These are phyloP conservation scores for Psilanteris sp. DNA, from an alignment of 1,140 invertebrate species.

Conservation along the genomic window DNA sequence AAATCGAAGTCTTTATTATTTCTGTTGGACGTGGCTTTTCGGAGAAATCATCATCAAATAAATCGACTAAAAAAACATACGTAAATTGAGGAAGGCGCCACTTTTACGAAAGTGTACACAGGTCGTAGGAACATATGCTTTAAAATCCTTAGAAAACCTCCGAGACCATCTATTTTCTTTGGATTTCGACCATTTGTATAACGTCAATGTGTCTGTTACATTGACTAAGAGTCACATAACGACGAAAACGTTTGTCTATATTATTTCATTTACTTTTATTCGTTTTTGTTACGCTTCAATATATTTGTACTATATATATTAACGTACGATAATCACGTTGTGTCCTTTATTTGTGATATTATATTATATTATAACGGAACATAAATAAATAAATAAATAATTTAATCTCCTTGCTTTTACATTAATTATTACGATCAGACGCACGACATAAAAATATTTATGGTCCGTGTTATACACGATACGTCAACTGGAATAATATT, in stretches of 20 bases:
- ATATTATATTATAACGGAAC: no score
- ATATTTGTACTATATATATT: no score
- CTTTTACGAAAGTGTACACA: conserved; percentile 26
- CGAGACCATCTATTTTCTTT: conserved; percentile 52
- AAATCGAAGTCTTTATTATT: conserved; percentile 9
- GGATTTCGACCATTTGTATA: conserved; percentile 36
- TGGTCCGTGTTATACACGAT: no score
- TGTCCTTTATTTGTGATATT: no score
- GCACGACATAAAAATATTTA: no score
- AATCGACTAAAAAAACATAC: conserved; percentile 27
- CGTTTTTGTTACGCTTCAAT: no score
- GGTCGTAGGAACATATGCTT: conserved; percentile 29
- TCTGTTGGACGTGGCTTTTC: not conserved
- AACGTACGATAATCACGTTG: no score
- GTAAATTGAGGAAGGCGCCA: conserved; percentile 35
- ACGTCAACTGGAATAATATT: no score
- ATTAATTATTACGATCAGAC: no score
- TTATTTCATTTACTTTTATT: no score
- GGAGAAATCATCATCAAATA: conserved; percentile 17
- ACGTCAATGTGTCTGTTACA: conserved; percentile 17
- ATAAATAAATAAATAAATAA: no score
- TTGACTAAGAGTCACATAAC: not conserved
- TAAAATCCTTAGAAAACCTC: conserved; percentile 20
- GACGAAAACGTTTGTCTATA: conserved; percentile 3
- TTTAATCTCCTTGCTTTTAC: no score